Conservation (phyloP, 2,888 invertebrate genomes). For the Synanthedon andrenaeformis region DNA sequence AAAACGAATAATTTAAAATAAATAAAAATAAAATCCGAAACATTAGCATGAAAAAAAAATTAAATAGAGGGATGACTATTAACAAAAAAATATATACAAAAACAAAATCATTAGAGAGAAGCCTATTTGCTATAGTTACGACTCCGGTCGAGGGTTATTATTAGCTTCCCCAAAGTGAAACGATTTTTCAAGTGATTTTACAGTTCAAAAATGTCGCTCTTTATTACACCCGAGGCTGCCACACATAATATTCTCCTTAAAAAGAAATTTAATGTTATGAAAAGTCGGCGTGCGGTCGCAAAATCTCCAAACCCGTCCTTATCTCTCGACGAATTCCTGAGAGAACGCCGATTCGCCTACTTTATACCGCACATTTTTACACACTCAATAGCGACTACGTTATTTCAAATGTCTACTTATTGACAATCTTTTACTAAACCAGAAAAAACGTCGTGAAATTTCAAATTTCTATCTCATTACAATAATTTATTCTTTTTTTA, state of each 20-base stretch:
- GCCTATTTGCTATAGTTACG: background rate
- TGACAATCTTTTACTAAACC: constrained; percentile 8
- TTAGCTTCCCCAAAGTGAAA: background rate
- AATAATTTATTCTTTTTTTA: no score
- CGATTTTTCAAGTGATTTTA: constrained; percentile 1
- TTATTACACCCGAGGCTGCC: constrained; percentile 4
- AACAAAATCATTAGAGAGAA: no score
- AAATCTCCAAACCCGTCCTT: constrained; percentile 13
- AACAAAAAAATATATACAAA: no score
- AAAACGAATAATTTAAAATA: no score
- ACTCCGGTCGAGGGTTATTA: background rate
- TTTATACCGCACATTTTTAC: constrained; percentile 8
- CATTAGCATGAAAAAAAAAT: no score
- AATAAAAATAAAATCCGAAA: no score
- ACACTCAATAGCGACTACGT: background rate
- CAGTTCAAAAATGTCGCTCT: constrained; percentile 6
- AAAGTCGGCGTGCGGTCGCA: constrained; percentile 8
- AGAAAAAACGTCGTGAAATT: no score
- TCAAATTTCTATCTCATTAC: no score
- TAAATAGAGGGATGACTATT: no score
- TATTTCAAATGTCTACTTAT: no score
- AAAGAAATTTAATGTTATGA: constrained; percentile 11
- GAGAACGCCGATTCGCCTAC: constrained; percentile 16
- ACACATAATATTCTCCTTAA: background rate
- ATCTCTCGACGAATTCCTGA: constrained; percentile 13